Conservation (phyloP, 2,888 invertebrate species). For the Zele albiditarsus region DNA sequence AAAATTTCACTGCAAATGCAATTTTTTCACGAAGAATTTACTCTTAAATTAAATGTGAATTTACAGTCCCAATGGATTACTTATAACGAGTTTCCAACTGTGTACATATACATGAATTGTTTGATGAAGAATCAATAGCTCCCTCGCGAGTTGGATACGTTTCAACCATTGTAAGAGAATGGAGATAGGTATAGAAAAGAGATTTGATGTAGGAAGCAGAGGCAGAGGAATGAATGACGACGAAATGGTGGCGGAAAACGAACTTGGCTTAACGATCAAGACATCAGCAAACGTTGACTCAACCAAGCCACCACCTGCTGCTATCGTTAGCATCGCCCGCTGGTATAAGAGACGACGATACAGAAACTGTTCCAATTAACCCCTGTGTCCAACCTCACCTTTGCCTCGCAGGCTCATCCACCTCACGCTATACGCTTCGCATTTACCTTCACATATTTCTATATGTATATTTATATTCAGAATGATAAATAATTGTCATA, state of each 20-base stretch:
- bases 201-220: background rate
- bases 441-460: background rate
- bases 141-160: too few species aligned
- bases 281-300: slow-evolving; percentile 43
- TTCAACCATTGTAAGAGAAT: too few species aligned
- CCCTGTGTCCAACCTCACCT: background rate
- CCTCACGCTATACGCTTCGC: background rate
- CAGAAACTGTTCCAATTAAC: slow-evolving; percentile 8
- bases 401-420: background rate
- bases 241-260: background rate
- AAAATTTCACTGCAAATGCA: too few species aligned
- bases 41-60: too few species aligned
- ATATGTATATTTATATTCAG: slow-evolving; percentile 9
- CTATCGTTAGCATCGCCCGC: slow-evolving; percentile 27
- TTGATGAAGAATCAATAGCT: slow-evolving; percentile 19
- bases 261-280: slow-evolving; percentile 34
- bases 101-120: background rate
- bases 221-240: background rate
- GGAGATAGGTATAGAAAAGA: too few species aligned
- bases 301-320: slow-evolving; percentile 38
- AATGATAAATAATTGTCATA: background rate
- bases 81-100: too few species aligned
- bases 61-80: too few species aligned
- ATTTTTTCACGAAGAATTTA: too few species aligned
- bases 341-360: slow-evolving; percentile 13